phyloP scores from a whole-genome alignment of 2,797 vertebrate genomes.

The Sebastes iracundus region DNA sequence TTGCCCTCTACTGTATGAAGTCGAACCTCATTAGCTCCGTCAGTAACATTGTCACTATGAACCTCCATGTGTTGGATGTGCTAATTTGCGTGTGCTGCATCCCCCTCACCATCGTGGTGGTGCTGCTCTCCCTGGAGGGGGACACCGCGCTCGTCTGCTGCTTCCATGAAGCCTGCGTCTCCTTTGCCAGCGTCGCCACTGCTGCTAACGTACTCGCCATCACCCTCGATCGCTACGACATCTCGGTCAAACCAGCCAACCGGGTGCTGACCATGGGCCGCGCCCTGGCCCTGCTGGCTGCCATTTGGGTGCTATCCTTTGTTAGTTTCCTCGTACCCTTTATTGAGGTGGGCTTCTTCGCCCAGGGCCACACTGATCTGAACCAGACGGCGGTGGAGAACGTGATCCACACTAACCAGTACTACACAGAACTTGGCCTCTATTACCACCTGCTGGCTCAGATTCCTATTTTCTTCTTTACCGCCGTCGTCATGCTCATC shows the following conservation, averaged over 20 bases:
- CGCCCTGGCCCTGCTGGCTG: slow-evolving; percentile 91
- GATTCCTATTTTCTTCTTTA: slow-evolving; percentile 98
- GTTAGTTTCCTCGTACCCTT: slow-evolving; percentile 97
- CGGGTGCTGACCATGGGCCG: slow-evolving; percentile 97
- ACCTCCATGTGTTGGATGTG: slow-evolving; percentile 97
- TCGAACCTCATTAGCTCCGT: slow-evolving; percentile 99
- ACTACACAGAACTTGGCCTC: slow-evolving; percentile 93
- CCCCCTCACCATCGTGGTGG: slow-evolving; percentile 95
- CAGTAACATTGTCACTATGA: slow-evolving; percentile 99
- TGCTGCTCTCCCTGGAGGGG: slow-evolving; percentile 92
- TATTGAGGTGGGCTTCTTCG: slow-evolving; percentile 97
- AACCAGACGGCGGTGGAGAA: slow-evolving; percentile 92
- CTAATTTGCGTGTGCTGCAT: slow-evolving; percentile 97
- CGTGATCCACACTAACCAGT: slow-evolving; percentile 87
- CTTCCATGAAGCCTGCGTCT: slow-evolving; percentile 98
- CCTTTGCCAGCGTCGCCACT: slow-evolving; percentile 96
- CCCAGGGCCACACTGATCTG: slow-evolving; percentile 85
- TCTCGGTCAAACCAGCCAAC: slow-evolving; percentile 98
- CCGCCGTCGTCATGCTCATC: slow-evolving; percentile 95
- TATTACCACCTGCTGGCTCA: slow-evolving; percentile 97
- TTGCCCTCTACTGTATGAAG: slow-evolving; percentile 99
- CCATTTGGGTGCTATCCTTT: slow-evolving; percentile 95
- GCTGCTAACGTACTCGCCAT: slow-evolving; percentile 98
- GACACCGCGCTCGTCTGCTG: slow-evolving; percentile 95
- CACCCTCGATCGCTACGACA: slow-evolving; percentile 97